Evolutionary conservation across 2,113 vertebrate genomes (phyloP).

Genomic region (Desmodus rotundus): DNA sequence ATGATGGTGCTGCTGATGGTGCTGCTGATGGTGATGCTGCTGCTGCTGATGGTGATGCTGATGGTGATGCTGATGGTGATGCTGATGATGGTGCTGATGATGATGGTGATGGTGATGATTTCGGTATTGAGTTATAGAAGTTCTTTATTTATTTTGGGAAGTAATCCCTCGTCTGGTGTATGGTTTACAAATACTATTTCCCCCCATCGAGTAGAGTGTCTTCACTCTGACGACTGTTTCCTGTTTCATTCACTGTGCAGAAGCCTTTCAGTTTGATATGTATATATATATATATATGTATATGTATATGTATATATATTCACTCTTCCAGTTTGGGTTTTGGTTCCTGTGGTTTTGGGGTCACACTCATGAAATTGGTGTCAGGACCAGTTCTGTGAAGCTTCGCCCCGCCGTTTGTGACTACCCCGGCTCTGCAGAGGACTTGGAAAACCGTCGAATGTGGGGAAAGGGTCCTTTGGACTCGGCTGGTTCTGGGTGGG

Average conservation of each 20-base stretch:
- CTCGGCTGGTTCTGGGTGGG: rapidly evolving
- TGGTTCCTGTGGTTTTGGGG: background rate
- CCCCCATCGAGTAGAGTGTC: rapidly evolving
- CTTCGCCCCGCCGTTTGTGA: background rate
- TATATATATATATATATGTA: rapidly evolving
- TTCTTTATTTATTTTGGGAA: background rate
- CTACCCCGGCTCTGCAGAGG: background rate
- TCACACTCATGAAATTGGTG: background rate
- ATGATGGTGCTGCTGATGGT: background rate
- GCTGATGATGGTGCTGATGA: background rate
- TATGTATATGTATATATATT: too few species aligned
- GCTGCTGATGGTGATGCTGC: rapidly evolving
- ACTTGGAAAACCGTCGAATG: background rate
- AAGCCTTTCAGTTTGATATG: too few species aligned
- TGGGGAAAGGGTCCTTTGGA: background rate
- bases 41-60: background rate
- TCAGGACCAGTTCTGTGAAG: background rate
- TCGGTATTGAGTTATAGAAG: background rate
- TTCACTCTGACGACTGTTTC: rapidly evolving
- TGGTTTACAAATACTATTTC: background rate
- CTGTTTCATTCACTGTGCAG: background rate
- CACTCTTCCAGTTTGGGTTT: background rate
- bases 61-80: background rate
- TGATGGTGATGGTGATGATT: too few species aligned
- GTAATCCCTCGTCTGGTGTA: too few species aligned